Evolutionary conservation across 2,113 vertebrate species (phyloP), one percentile per base, ranked within the genome.

Genomic region (Chrysemys picta): DNA sequence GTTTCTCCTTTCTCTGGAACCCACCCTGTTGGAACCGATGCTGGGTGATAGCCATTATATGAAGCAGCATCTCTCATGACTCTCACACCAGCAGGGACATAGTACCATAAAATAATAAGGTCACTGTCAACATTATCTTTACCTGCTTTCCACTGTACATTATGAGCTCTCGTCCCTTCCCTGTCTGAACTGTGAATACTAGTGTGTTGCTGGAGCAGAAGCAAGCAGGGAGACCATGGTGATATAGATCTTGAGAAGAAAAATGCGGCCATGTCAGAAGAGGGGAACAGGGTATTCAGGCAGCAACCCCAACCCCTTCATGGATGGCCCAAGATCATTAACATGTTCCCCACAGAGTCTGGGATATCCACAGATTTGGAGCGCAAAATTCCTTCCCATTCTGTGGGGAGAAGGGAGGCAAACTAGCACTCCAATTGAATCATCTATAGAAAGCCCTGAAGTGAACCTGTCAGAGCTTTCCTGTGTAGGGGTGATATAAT

Each of bases 1-100:
- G 2, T 72, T 45, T 76, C 29, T 89, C 25, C 31, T 65, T 84
- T 21, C 38, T 82, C 72, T 22, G 75, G 42, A 84, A n/a, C 53
- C 49, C 69, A n/a, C 13, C 17, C 45, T 84, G 42, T 0, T 88
- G 12, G 49, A 47, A 16, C n/a, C 0, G 0, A 38, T 47, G 19
- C 45, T 35, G 79, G 94, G 5, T 80, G 85, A 62, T 24, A 91
- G 25, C 6, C 10, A 72, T 47, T 47, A 76, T 11, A 42, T 76
- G 42, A 45, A 42, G 22, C 35, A 76, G 22, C 89, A 19, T 29
- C 31, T 69, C n/a, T 85, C 54, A 79, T 8, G 9, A 69, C 25
- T 88, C 10, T 35, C 81, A 78, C 17, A 69, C n/a, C 0, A 0
- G 24, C 8, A 93, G 21, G 8, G 45, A 82, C 10, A 38, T 1